Percentiles rank a stretch among this genome's conserved stretches.
Evolutionary conservation across 2,113 vertebrate genomes (phyloP).

Genomic region (Oncorhynchus keta): DNA sequence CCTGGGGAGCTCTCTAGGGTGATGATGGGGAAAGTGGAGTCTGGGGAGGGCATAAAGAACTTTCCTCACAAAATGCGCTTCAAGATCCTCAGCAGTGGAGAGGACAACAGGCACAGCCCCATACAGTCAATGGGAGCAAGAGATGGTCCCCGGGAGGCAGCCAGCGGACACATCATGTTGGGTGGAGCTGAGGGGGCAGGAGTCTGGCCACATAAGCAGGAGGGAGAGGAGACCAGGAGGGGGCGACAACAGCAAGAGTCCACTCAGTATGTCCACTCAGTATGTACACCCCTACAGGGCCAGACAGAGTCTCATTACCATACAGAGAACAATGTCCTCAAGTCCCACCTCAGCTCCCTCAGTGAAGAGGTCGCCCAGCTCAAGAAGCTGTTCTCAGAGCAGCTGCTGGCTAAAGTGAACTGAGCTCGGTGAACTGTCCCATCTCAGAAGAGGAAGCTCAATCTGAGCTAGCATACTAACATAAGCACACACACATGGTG

Average conservation of each 20-base stretch:
- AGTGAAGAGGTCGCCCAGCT: conserved; percentile 83
- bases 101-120: conserved; percentile 59
- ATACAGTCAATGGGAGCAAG: not conserved
- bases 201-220: conserved; percentile 21
- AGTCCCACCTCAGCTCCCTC: conserved; percentile 78
- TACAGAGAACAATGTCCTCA: conserved; percentile 71
- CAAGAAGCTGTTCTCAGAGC: conserved; percentile 82
- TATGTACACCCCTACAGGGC: conserved; percentile 20
- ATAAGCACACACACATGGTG: not conserved
- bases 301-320: conserved; percentile 51
- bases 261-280: conserved; percentile 32
- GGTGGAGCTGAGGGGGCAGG: conserved; percentile 12
- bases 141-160: conserved; percentile 38
- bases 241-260: conserved; percentile 35
- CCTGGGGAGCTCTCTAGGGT: conserved; percentile 6
- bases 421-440: conserved; percentile 33
- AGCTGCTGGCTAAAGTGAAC: conserved; percentile 74
- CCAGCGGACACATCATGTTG: not conserved
- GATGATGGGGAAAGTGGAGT: conserved; percentile 45
- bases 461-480: not conserved
- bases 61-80: conserved; percentile 84
- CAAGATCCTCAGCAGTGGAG: conserved; percentile 64
- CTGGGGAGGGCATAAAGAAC: conserved; percentile 64
- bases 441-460: not conserved
- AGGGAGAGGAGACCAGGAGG: conserved; percentile 33